Evolutionary conservation across 1,140 invertebrate species (phyloP).

Genomic region (Trinorchestia longiramus): DNA sequence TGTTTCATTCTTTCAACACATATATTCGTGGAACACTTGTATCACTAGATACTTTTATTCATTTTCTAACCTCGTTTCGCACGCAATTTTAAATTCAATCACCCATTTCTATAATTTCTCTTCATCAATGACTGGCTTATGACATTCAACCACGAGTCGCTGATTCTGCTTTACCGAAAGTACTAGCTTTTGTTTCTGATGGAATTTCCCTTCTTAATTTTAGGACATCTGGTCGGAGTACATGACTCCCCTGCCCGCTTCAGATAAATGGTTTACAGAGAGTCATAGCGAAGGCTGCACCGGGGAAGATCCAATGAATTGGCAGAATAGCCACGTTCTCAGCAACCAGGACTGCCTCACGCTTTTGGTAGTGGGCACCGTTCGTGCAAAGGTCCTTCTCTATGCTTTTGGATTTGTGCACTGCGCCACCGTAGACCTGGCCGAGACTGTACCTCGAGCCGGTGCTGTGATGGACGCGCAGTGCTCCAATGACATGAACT

Average conservation of each 20-base stretch:
- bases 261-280: conserved; percentile 75
- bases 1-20: no score
- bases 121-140: no score
- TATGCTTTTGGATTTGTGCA: conserved; percentile 88
- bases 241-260: conserved; percentile 75
- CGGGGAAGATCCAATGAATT: conserved; percentile 70
- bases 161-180: no score
- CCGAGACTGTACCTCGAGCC: conserved; percentile 67
- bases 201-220: conserved; percentile 58
- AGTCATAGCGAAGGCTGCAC: conserved; percentile 72
- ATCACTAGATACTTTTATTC: no score
- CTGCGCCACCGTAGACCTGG: conserved; percentile 79
- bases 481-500: conserved; percentile 71
- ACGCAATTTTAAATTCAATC: no score
- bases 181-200: background rate
- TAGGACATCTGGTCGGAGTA: conserved; percentile 71
- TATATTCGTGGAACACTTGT: no score
- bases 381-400: conserved; percentile 79
- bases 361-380: conserved; percentile 83
- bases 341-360: conserved; percentile 80
- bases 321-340: conserved; percentile 76
- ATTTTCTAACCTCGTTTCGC: no score
- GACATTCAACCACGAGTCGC: no score
- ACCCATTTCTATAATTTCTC: no score
- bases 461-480: conserved; percentile 67